phyloP scores from a whole-genome alignment of 2,888 invertebrate species.

The Andrena chrysosceles region DNA sequence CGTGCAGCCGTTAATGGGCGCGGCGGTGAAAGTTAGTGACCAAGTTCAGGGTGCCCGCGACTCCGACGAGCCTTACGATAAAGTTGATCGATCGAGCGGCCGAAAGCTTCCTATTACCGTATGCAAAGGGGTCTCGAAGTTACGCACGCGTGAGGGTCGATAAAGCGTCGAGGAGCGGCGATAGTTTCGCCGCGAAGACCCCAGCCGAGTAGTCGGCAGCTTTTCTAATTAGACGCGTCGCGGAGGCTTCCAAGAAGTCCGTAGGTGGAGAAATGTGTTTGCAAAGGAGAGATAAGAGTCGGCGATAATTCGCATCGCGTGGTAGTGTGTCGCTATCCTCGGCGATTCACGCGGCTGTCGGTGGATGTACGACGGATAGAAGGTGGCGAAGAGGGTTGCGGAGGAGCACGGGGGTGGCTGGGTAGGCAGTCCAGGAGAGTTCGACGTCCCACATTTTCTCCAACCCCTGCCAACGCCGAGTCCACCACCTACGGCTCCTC shows the following conservation, averaged over 20 bases:
- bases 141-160: conserved; percentile 1
- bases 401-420: conserved; percentile 18
- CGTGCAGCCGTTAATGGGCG: background rate
- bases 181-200: background rate
- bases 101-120: background rate
- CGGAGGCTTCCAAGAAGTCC: background rate
- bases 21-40: background rate
- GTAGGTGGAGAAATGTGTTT: background rate
- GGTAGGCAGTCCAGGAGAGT: conserved; percentile 75
- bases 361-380: conserved; percentile 8
- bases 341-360: conserved; percentile 32
- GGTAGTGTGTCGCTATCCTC: conserved; percentile 22
- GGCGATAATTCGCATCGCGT: background rate
- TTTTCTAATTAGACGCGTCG: conserved; percentile 1
- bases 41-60: conserved; percentile 1
- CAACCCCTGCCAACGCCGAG: conserved; percentile 65
- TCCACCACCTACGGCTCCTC: conserved; percentile 47
- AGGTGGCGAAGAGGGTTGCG: conserved; percentile 7
- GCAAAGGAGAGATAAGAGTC: background rate
- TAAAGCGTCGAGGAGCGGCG: background rate
- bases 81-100: background rate
- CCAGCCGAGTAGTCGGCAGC: background rate
- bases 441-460: conserved; percentile 80
- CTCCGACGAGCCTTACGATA: background rate
- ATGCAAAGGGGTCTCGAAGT: background rate